Base-by-base conservation (phyloP, 2,113 vertebrate genomes). In the Gymnobelideus leadbeateri region DNA sequence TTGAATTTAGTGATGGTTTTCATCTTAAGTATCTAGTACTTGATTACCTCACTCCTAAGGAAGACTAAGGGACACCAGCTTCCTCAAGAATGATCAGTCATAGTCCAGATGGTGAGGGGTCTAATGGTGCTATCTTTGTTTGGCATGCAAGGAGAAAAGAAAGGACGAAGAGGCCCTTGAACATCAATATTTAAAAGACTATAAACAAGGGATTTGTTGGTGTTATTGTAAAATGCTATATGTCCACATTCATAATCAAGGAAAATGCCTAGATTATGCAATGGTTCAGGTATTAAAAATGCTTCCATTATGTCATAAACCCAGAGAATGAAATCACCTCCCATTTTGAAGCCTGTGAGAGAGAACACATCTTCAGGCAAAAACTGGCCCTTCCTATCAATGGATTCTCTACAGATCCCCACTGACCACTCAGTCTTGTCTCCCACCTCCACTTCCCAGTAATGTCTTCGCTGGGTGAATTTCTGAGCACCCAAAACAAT, bases 361-460 rank as follows among this genome's bases (percentile, higher is more conserved):
- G 97, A 98, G 95, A 97, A 97, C 57, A 97, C 96, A 53, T 97
- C 96, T 19, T 95, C 97, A 0, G 96, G 96, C 0, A 95, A 95
- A 1, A 95, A 95, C 2, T 97, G 97, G 23, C 96, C 94, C 89
- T 98, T 98, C 51, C 98, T 98, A 8, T 0, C 94, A 93, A 98
- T 95, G 0, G 98, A 98, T 68, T 98, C 98, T 96, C 97, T n/a
- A 0, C 98, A 98, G 95, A 98, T 97, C 24, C 98, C 98, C 19
- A 96, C 92, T 0, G 98, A 98, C 98, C 98, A 98, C 91, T 91
- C 94, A 0, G 96, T 43, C 93, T 97, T 97, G 0, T 77, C 57
- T 0, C 96, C 92, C 0, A 98, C 98, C 37, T 98, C 98, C 92
- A 98, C 68, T 68, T 98, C 98, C 98, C 98, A 98, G 91, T 98